These are phyloP conservation scores for Phyllotis vaccarum DNA, from an alignment of 2,797 vertebrate species.

Conservation along the genomic window DNA sequence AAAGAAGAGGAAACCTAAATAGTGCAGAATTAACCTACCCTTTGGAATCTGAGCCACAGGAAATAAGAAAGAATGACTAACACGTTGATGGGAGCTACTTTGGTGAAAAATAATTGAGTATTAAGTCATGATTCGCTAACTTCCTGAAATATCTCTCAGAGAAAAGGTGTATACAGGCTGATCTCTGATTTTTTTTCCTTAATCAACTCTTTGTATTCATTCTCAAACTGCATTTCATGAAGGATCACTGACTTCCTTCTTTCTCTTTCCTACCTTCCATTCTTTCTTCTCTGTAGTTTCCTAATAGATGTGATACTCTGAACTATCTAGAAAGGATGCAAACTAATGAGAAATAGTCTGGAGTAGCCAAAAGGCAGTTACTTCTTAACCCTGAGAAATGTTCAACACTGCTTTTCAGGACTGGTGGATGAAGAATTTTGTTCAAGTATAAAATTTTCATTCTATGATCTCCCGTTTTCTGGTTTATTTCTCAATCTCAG, in stretches of 20 bases:
- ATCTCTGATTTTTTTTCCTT: neutral
- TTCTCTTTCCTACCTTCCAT: neutral
- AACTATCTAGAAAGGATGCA: slow-evolving; percentile 32
- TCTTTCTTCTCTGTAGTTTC: too few relatives aligned
- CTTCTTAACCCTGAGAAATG: neutral
- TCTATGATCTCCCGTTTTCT: neutral
- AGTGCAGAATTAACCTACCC: neutral
- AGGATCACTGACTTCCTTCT: neutral
- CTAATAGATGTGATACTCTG: neutral
- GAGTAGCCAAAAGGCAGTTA: slow-evolving; percentile 51
- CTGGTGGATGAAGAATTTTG: neutral
- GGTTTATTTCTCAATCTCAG: neutral
- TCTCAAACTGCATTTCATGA: slow-evolving; percentile 51
- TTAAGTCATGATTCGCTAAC: slow-evolving; percentile 61
- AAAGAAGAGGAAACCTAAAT: slow-evolving; percentile 25
- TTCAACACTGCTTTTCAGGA: neutral
- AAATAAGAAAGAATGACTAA: slow-evolving; percentile 51
- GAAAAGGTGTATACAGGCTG: slow-evolving; percentile 19
- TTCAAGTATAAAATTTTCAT: slow-evolving; percentile 28
- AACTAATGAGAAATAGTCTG: neutral
- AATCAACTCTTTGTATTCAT: slow-evolving; percentile 24
- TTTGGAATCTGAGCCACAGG: neutral
- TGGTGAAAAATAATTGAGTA: slow-evolving; percentile 64
- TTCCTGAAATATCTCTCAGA: slow-evolving; percentile 62
- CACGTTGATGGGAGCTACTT: slow-evolving; percentile 49